phyloP scores from a whole-genome alignment of 1,140 invertebrate species.

The Thaumatotibia leucotreta region DNA sequence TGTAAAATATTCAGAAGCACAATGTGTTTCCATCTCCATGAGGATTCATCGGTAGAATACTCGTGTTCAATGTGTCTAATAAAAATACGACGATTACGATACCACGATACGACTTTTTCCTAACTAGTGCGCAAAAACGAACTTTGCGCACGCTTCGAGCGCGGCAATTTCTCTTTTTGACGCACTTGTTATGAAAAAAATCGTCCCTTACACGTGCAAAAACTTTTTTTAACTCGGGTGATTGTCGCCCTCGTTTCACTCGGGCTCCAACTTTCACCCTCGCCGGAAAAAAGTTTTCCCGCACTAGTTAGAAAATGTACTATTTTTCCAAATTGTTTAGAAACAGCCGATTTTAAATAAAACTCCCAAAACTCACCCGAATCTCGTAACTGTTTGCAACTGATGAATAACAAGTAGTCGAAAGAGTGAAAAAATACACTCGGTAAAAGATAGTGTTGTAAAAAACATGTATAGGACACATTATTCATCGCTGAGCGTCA shows the following conservation, averaged over 20 bases:
- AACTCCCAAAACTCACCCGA: not conserved
- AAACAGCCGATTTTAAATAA: not conserved
- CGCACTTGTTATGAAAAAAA: too few species aligned
- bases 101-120: too few species aligned
- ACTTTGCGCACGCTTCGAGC: too few species aligned
- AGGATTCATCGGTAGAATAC: not conserved
- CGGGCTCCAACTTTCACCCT: too few species aligned
- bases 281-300: too few species aligned
- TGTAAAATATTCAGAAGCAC: slow-evolving; percentile 1
- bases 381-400: not conserved
- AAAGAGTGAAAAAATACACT: not conserved
- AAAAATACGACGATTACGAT: not conserved
- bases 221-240: too few species aligned
- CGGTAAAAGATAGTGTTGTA: not conserved
- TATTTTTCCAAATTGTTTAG: not conserved
- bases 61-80: not conserved
- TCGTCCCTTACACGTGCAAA: too few species aligned
- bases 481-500: slow-evolving; percentile 16
- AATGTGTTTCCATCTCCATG: not conserved
- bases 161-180: too few species aligned
- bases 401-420: slow-evolving; percentile 10
- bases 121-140: not conserved
- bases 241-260: too few species aligned
- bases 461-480: slow-evolving; percentile 2
- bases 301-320: too few species aligned